Evolutionary conservation across 2,113 vertebrate genomes (phyloP).

Genomic region (Sminthopsis crassicaudata): DNA sequence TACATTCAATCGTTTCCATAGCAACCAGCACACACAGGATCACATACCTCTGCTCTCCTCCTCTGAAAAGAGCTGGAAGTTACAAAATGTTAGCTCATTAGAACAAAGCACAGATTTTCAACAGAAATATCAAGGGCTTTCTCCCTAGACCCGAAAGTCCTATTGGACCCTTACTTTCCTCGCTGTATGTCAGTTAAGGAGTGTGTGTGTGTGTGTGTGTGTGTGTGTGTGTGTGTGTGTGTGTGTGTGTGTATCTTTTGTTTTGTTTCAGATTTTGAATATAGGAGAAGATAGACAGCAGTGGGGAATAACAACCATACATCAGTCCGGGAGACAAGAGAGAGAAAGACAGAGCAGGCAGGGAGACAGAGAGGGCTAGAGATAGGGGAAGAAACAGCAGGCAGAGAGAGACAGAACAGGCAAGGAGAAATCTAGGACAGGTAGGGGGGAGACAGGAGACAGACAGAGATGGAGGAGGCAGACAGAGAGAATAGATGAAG

Average conservation of each 20-base stretch:
- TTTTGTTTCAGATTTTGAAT: neutral
- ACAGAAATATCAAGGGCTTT: neutral
- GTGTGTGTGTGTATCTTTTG: neutral
- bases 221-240: neutral
- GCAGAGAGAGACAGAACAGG: neutral
- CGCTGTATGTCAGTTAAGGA: neutral
- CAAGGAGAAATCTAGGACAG: slow-evolving; percentile 5
- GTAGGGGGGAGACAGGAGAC: neutral
- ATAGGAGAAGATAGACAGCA: neutral
- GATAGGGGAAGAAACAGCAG: neutral
- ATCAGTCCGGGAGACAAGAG: neutral
- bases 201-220: neutral
- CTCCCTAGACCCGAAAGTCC: neutral
- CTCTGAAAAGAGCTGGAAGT: slow-evolving; percentile 56
- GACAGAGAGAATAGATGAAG: neutral
- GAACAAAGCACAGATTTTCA: slow-evolving; percentile 18
- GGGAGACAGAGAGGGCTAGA: neutral
- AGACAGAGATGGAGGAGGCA: neutral
- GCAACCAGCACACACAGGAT: slow-evolving; percentile 54
- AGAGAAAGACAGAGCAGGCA: neutral
- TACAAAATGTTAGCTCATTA: slow-evolving; percentile 26
- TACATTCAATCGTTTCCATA: slow-evolving; percentile 76
- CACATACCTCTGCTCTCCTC: slow-evolving; percentile 42
- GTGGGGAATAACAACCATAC: neutral
- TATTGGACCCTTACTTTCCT: neutral